Evolutionary conservation across 92 coral and sea anemone genomes (phyloP).

Genomic region (Paramuricea clavata): DNA sequence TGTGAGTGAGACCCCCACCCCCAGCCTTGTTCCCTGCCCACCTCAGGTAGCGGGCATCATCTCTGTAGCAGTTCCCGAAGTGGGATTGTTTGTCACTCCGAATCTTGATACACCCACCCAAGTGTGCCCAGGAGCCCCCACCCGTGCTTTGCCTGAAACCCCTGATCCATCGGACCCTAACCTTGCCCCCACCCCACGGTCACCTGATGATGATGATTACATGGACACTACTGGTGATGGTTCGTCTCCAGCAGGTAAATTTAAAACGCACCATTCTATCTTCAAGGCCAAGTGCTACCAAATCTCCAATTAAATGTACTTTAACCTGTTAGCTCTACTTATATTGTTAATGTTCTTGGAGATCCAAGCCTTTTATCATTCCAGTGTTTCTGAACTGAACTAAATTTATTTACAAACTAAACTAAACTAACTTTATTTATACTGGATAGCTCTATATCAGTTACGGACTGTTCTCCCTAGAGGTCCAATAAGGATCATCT

Average conservation of each 20-base stretch:
- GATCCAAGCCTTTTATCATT: too few species aligned
- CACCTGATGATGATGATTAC: background rate
- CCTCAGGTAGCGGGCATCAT: slow-evolving; percentile 12
- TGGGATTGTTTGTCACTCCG: slow-evolving; percentile 12
- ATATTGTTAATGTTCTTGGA: too few species aligned
- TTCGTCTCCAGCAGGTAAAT: background rate
- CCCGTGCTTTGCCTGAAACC: slow-evolving; percentile 30
- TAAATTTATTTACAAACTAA: too few species aligned
- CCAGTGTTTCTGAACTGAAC: too few species aligned
- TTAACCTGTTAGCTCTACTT: too few species aligned
- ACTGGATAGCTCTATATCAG: too few species aligned
- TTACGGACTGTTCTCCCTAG: too few species aligned
- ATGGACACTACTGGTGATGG: slow-evolving; percentile 18
- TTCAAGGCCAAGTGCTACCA: too few species aligned
- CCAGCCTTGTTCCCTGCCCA: slow-evolving; percentile 21
- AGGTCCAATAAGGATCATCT: too few species aligned
- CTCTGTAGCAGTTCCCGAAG: slow-evolving; percentile 1
- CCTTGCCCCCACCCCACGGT: slow-evolving; percentile 14
- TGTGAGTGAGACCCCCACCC: slow-evolving; percentile 32
- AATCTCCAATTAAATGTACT: too few species aligned
- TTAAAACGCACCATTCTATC: background rate
- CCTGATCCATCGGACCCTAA: slow-evolving; percentile 18
- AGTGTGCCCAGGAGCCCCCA: slow-evolving; percentile 38
- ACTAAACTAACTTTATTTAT: too few species aligned
- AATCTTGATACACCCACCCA: slow-evolving; percentile 16